Conservation (phyloP, 2,888 invertebrate species). For the Nomada flava region DNA sequence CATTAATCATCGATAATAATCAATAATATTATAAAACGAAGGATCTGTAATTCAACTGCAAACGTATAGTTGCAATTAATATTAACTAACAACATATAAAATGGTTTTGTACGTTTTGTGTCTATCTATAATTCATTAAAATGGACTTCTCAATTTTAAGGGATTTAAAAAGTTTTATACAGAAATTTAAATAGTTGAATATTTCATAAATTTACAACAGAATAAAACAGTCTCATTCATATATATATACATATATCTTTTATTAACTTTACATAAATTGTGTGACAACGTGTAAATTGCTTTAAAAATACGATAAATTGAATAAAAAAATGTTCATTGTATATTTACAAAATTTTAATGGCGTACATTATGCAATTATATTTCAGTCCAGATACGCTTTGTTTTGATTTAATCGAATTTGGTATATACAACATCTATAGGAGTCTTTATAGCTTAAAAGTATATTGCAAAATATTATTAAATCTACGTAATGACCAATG, state of each 20-base stretch:
- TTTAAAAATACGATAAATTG: conserved; percentile 43
- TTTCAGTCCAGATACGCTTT: conserved; percentile 61
- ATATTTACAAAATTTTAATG: conserved; percentile 64
- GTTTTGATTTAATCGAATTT: conserved; percentile 56
- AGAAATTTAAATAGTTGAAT: too few relatives aligned
- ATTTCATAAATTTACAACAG: not conserved
- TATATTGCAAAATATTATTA: conserved; percentile 21
- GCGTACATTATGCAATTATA: conserved; percentile 51
- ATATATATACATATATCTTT: conserved; percentile 12
- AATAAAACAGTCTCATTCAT: not conserved
- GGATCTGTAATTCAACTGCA: too few relatives aligned
- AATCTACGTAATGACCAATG: conserved; percentile 14
- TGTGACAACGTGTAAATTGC: conserved; percentile 30
- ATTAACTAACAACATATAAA: too few relatives aligned
- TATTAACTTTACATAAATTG: conserved; percentile 32
- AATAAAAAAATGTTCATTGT: conserved; percentile 56
- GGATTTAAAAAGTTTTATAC: too few relatives aligned
- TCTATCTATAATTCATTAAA: too few relatives aligned
- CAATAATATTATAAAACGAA: too few relatives aligned
- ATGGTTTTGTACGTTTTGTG: too few relatives aligned
- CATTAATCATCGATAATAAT: too few relatives aligned
- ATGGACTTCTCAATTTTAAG: too few relatives aligned
- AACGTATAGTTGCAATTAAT: too few relatives aligned
- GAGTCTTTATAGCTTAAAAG: conserved; percentile 21
- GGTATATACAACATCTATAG: conserved; percentile 40